phyloP scores from a whole-genome alignment of 1,140 invertebrate genomes.

The Halyomorpha halys region DNA sequence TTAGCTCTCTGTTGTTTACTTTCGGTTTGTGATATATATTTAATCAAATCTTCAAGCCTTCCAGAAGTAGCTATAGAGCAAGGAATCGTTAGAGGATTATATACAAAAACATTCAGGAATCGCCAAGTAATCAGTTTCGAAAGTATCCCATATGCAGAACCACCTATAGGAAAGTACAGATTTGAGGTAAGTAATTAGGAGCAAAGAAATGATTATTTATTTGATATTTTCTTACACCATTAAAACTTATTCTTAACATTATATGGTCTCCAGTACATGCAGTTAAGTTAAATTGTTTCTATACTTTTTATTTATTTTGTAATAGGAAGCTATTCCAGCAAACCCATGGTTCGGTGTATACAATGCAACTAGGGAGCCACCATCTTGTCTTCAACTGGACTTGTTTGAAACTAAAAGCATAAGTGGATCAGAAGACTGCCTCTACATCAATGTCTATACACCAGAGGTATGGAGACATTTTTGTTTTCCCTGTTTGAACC shows the following conservation, averaged over 20 bases:
- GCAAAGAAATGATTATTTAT: too few species aligned
- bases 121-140: background rate
- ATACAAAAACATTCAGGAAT: background rate
- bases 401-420: background rate
- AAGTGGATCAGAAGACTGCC: constrained; percentile 30
- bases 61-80: constrained; percentile 1
- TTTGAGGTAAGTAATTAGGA: background rate
- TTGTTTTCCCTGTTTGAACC: too few species aligned
- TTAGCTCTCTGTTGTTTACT: too few species aligned
- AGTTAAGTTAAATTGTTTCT: too few species aligned
- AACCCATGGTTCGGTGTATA: background rate
- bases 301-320: too few species aligned
- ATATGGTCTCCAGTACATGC: too few species aligned
- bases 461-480: constrained; percentile 24
- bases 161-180: background rate
- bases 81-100: background rate
- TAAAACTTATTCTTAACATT: too few species aligned
- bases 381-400: background rate
- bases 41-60: too few species aligned
- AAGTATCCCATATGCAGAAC: constrained; percentile 2
- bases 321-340: background rate
- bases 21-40: too few species aligned
- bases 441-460: constrained; percentile 32
- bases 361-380: background rate
- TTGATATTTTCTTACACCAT: too few species aligned